Evolutionary conservation across 2,888 invertebrate species (phyloP).

Genomic region (Troides helena): DNA sequence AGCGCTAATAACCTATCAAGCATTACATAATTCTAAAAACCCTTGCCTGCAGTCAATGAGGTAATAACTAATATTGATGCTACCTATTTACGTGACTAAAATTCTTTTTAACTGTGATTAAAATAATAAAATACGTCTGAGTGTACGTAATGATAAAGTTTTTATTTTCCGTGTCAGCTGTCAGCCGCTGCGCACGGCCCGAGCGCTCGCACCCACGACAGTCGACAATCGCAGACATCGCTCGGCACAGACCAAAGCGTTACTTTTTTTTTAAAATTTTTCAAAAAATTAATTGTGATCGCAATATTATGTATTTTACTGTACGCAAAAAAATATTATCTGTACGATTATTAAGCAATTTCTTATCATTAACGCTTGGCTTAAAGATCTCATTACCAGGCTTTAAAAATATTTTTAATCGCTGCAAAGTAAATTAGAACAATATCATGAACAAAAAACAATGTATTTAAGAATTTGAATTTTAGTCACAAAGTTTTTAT

Average conservation of each 20-base stretch:
- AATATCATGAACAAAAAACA: background rate
- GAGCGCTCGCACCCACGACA: too few relatives aligned
- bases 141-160: background rate
- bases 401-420: background rate
- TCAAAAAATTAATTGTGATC: too few relatives aligned
- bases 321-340: background rate
- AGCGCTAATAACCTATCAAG: conserved; percentile 42
- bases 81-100: background rate
- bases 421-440: background rate
- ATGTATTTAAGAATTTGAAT: background rate
- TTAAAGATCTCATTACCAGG: too few relatives aligned
- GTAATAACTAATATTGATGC: background rate
- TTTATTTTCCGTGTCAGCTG: background rate
- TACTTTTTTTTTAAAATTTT: too few relatives aligned
- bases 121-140: background rate
- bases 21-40: conserved; percentile 44
- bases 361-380: too few relatives aligned
- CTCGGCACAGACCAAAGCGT: too few relatives aligned
- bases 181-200: background rate
- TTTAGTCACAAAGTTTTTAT: background rate
- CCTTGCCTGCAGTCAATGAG: background rate
- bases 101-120: background rate
- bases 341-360: too few relatives aligned
- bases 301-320: background rate
- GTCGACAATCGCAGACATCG: too few relatives aligned